Percentiles rank a stretch among this genome's conserved stretches.
Evolutionary conservation across 2,888 invertebrate genomes (phyloP).

Genomic region (Candidula unifasciata): DNA sequence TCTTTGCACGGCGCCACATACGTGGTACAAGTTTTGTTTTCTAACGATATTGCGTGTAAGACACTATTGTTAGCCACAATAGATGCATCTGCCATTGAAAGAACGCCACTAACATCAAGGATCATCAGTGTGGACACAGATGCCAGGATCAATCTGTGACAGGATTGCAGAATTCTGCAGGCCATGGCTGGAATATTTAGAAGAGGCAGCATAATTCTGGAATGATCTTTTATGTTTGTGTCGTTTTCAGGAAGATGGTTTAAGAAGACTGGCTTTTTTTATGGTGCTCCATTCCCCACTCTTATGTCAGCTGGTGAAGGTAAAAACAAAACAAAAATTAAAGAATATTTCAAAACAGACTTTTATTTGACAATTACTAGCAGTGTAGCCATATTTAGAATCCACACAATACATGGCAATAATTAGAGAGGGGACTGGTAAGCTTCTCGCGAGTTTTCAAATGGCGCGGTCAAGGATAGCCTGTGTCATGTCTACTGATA

Average conservation of each 20-base stretch:
- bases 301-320: neutral
- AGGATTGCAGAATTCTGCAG: neutral
- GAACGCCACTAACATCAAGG: slow-evolving; percentile 50
- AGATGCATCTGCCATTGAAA: neutral
- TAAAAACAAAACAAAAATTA: too few relatives aligned
- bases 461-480: too few relatives aligned
- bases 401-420: too few relatives aligned
- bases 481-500: too few relatives aligned
- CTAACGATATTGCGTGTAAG: neutral
- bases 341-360: too few relatives aligned
- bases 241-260: neutral
- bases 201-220: neutral
- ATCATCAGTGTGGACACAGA: slow-evolving; percentile 29
- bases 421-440: too few relatives aligned
- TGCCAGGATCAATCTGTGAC: slow-evolving; percentile 3
- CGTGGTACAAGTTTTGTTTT: slow-evolving; percentile 57
- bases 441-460: too few relatives aligned
- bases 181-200: neutral
- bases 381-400: too few relatives aligned
- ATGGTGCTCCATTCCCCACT: neutral
- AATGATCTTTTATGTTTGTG: neutral
- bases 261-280: neutral
- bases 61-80: neutral
- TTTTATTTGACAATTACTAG: too few relatives aligned
- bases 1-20: slow-evolving; percentile 83